Base-by-base conservation (phyloP, 2,797 vertebrate genomes). In the Malurus leucopterus region DNA sequence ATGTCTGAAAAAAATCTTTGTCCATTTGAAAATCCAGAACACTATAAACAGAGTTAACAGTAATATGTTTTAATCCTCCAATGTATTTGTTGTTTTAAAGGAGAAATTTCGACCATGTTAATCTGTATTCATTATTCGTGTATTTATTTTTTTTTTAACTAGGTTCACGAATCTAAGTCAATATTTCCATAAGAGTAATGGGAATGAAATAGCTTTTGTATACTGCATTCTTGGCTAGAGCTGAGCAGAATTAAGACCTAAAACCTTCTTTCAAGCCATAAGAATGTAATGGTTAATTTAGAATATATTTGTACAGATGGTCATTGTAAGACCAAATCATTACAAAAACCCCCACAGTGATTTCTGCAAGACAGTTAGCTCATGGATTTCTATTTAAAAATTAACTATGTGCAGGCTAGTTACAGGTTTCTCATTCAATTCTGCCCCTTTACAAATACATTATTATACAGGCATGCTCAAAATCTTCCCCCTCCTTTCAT, bases 1-100 rank as follows among this genome's bases (percentile, higher is more conserved):
- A 96, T 89, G 89, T 61, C 94, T 94, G 88, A 94, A 91, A 90
- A 89, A 95, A 96, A 97, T 78, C 62, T 87, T 59, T 57, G 72
- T 29, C 78, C 46, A 65, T 91, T 92, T 91, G 89, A 85, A 81
- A 94, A 89, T 77, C 72, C 68, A 89, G 61, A 91, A 74, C 26
- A 4, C 13, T 73, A 13, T 71, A 88, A 87, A 71, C 79, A 91
- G 62, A 85, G 36, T 81, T 84, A 88, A 41, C 2, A 1, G 41
- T 44, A 73, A 64, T 83, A 10, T 4, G 70, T 71, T 80, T 83
- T 89, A 75, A 93, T 91, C 50, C 26, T 86, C 65, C 57, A 19
- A 11, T 59, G n/a, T 74, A 41, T 62, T 78, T 85, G 30, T 64
- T 82, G 20, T 43, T 89, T 87, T 88, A 92, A 53, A 65, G n/a